Base-by-base conservation (phyloP, 2,113 vertebrate species). In the Physeter macrocephalus region DNA sequence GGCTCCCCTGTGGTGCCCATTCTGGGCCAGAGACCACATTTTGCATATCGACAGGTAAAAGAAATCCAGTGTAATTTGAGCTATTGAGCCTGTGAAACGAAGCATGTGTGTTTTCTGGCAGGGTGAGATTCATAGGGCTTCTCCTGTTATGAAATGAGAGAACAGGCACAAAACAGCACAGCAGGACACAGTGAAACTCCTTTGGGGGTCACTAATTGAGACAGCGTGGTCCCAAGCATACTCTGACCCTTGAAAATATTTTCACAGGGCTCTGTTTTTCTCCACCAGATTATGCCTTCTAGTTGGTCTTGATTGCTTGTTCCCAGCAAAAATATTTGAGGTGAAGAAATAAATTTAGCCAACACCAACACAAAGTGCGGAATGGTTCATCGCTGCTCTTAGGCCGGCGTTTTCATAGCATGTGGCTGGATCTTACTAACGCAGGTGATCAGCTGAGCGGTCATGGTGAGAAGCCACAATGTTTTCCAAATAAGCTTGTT, bases 61-160 rank as follows among this genome's bases (percentile, higher is more conserved):
- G 74, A 72, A 92, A 85, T 87, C 64, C 77, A 78, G 43, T 27
- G 6, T 25, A 49, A 97, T 82, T 71, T 10, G 88, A 75, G 34
- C 11, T 39, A 2, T 12, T 41, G 93, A 96, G 54, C 93, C 92
- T 80, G 85, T n/a, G 82, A 39, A 90, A 5, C 36, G 74, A 77
- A 93, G 86, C 69, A 2, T 78, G 34, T 71, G 92, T 93, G 69
- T 94, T 97, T 98, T 85, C 91, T 92, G 69, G 31, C 54, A 94
- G 39, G 77, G 87, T 15, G 81, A 93, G 83, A 69, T 36, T 17
- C 59, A 8, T 3, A 71, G 94, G 89, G 87, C 88, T 94, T 71
- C 3, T 18, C 82, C 95, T 10, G 39, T 69, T 31, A 21, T 29
- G 97, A 96, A 77, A 41, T 31, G 90, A 88, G 39, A 96, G 89